Base-by-base conservation (phyloP, 2,113 vertebrate genomes). In the Rhineura floridana region DNA sequence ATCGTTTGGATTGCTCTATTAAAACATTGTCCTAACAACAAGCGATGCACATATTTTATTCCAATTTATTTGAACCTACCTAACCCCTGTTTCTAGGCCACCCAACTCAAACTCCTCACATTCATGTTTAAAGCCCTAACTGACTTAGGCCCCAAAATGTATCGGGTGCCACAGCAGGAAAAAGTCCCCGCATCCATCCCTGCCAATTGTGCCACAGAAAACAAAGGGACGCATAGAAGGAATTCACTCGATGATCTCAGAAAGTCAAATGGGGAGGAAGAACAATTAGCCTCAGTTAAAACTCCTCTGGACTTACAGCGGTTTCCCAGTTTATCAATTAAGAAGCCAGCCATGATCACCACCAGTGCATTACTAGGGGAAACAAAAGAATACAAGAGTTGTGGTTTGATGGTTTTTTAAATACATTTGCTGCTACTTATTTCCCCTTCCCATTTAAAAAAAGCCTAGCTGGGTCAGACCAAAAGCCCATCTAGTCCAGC, bases 241-340 rank as follows among this genome's bases (percentile, higher is more conserved):
- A 28, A 8, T 1, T 52, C 2, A 19, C 42, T 30, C 21, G 21
- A 50, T 36, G 63, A 50, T 69, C 67, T 39, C 48, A 44, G 67
- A 73, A 19, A 39, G 21, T 28, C 33, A 63, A 63, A 48, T 84
- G 17, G 21, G 25, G 42, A 52, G 19, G 44, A 81, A 70, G 6
- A 77, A 77, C 30, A 77, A 84, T 48, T 25, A 12, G 23, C 17
- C 77, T 63, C 52, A 90, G 72, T 63, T n/a, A 10, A n/a, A 75
- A 1, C 19, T 0, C 0, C 21, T 72, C 59, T 80, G 52, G 84
- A 97, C 96, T 96, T 92, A 98, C 97, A 97, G 92, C 92, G 78
- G 84, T 98, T 98, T 94, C 97, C 97, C 72, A 97, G 92, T 89
- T 98, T 98, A 91, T 98, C 97, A 55, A 97, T 98, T 36, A 98